These are phyloP conservation scores for Orbicella faveolata DNA, from an alignment of 64 coral and sea anemone genomes.

Conservation along the genomic window DNA sequence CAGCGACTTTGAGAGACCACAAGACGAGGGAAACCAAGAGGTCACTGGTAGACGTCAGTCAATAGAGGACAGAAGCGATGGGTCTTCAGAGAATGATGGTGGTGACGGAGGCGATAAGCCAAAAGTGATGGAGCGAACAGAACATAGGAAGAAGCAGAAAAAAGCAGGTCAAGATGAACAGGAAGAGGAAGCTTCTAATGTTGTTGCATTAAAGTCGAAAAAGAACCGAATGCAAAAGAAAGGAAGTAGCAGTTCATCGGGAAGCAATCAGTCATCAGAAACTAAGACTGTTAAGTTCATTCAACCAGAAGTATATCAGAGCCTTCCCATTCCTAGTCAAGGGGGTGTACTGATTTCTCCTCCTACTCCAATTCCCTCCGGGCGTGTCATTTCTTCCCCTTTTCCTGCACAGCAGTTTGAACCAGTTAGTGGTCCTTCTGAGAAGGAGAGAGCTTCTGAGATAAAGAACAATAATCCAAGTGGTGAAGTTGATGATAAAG, in stretches of 20 bases:
- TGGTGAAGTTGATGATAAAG: slow-evolving; percentile 4
- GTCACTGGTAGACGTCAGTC: neutral
- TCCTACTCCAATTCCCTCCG: slow-evolving; percentile 69
- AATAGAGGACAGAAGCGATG: neutral
- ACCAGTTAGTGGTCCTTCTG: neutral
- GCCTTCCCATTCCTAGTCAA: slow-evolving; percentile 45
- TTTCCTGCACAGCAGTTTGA: slow-evolving; percentile 10
- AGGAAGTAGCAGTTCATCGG: slow-evolving; percentile 21
- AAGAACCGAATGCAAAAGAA: slow-evolving; percentile 22
- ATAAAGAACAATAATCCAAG: neutral
- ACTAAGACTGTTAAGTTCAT: slow-evolving; percentile 70
- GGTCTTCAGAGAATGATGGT: slow-evolving; percentile 1
- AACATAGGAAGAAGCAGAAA: slow-evolving; percentile 3
- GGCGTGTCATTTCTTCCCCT: slow-evolving; percentile 74
- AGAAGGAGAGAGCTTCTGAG: slow-evolving; percentile 10
- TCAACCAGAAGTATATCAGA: slow-evolving; percentile 76
- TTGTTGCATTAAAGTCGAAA: slow-evolving; percentile 26
- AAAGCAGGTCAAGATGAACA: slow-evolving; percentile 26
- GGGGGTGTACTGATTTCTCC: slow-evolving; percentile 43
- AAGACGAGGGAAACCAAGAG: neutral
- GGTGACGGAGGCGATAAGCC: neutral
- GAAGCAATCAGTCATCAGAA: slow-evolving; percentile 26
- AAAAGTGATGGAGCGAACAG: neutral
- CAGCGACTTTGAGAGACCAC: slow-evolving; percentile 3
- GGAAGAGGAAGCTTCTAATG: neutral